These are phyloP conservation scores for Lacerta viridis DNA, from an alignment of 2,797 vertebrate species.

Conservation along the genomic window DNA sequence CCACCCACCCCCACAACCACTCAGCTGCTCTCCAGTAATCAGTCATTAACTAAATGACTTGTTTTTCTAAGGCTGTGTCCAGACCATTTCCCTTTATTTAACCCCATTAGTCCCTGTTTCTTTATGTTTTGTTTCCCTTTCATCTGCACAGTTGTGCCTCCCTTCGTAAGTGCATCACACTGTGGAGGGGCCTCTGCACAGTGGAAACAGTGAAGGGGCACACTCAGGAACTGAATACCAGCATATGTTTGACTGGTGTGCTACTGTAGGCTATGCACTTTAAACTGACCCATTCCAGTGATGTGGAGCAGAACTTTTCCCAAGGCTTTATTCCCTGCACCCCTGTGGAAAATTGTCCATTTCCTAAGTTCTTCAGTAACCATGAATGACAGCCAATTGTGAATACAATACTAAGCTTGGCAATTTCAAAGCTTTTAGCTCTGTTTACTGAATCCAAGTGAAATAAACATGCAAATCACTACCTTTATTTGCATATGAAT, in stretches of 20 bases:
- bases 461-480: no score
- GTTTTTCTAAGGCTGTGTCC: constrained; percentile 26
- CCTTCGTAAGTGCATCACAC: background rate
- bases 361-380: no score
- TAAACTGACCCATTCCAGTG: no score
- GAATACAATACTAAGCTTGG: no score
- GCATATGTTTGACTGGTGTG: background rate
- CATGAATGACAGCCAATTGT: no score
- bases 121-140: background rate
- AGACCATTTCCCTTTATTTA: background rate
- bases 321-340: no score
- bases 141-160: background rate
- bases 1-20: background rate
- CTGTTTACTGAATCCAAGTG: no score
- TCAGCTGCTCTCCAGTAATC: constrained; percentile 19
- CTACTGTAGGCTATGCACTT: background rate
- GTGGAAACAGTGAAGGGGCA: background rate
- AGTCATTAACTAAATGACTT: constrained; percentile 23
- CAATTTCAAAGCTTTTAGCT: no score
- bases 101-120: background rate
- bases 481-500: no score
- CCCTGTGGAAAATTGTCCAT: no score
- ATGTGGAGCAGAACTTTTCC: no score
- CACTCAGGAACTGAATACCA: background rate
- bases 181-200: background rate